Evolutionary conservation across 2,888 invertebrate species (phyloP).

Genomic region (Philonicus albiceps): DNA sequence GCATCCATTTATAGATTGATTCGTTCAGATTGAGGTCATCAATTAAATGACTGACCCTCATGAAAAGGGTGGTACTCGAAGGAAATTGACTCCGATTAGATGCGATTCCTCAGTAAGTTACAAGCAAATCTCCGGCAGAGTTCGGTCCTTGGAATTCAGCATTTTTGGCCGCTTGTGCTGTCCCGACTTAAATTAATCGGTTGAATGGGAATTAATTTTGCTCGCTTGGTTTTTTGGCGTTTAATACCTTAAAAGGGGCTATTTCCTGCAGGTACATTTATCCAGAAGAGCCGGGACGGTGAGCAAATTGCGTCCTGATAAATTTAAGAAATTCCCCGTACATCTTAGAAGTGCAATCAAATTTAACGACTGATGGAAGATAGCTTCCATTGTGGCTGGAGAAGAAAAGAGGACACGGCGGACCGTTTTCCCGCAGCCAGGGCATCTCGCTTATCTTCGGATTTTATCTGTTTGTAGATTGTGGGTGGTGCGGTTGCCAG

Average conservation of each 20-base stretch:
- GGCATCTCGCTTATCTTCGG: neutral
- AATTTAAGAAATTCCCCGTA: constrained; percentile 27
- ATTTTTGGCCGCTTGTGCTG: neutral
- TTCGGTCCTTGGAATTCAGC: neutral
- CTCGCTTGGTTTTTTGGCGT: constrained; percentile 7
- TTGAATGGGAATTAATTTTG: constrained; percentile 15
- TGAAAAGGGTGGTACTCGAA: neutral
- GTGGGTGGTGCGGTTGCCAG: constrained; percentile 11
- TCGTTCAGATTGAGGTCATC: constrained; percentile 24
- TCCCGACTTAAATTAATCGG: neutral
- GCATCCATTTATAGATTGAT: constrained; percentile 22
- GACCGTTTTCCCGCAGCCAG: neutral
- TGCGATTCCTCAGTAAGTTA: constrained; percentile 3
- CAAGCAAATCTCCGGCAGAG: neutral
- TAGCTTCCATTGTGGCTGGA: constrained; percentile 13
- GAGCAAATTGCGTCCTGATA: constrained; percentile 31
- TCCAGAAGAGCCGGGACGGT: neutral
- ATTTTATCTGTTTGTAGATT: constrained; percentile 37
- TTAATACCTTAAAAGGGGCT: neutral
- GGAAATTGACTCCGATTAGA: constrained; percentile 4
- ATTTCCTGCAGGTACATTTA: neutral
- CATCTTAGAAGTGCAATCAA: constrained; percentile 24
- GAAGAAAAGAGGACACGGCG: neutral
- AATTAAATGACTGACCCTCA: constrained; percentile 32
- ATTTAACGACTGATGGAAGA: constrained; percentile 38